Conservation (phyloP, 2,888 invertebrate species). For the Molorchus minor region DNA sequence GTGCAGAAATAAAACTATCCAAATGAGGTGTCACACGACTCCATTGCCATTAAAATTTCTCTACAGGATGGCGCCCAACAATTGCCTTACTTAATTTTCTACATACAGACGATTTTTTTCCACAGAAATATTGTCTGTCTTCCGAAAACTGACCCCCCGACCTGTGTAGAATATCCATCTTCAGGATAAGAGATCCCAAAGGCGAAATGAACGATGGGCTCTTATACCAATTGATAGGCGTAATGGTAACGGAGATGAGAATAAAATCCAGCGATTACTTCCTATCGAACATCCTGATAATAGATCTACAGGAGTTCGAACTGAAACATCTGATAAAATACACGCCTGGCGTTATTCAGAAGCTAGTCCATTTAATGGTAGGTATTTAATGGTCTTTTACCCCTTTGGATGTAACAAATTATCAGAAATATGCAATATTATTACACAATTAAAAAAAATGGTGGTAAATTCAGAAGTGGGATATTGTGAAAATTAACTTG, state of each 20-base stretch:
- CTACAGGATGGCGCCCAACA: too few species aligned
- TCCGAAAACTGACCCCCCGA: constrained; percentile 64
- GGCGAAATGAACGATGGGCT: constrained; percentile 42
- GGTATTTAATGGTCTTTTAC: too few species aligned
- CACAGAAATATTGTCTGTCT: constrained; percentile 50
- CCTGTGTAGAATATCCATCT: constrained; percentile 62
- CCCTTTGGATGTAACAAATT: too few species aligned
- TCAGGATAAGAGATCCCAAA: constrained; percentile 52
- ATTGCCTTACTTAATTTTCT: too few species aligned
- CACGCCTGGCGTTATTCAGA: constrained; percentile 45
- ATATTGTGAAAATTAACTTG: too few species aligned
- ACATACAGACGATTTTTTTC: too few species aligned
- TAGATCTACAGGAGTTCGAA: constrained; percentile 38
- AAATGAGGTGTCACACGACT: too few species aligned
- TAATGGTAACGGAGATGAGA: constrained; percentile 46
- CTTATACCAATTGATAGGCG: constrained; percentile 32
- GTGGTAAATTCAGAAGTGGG: too few species aligned
- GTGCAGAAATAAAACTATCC: too few species aligned
- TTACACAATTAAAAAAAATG: too few species aligned
- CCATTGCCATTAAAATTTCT: too few species aligned
- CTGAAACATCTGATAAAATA: constrained; percentile 46
- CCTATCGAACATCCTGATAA: constrained; percentile 42
- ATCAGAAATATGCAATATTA: too few species aligned
- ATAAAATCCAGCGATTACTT: constrained; percentile 38
- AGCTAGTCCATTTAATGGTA: constrained; percentile 44